Evolutionary conservation across 2,888 invertebrate genomes (phyloP).

Genomic region (Eupithecia inturbata): DNA sequence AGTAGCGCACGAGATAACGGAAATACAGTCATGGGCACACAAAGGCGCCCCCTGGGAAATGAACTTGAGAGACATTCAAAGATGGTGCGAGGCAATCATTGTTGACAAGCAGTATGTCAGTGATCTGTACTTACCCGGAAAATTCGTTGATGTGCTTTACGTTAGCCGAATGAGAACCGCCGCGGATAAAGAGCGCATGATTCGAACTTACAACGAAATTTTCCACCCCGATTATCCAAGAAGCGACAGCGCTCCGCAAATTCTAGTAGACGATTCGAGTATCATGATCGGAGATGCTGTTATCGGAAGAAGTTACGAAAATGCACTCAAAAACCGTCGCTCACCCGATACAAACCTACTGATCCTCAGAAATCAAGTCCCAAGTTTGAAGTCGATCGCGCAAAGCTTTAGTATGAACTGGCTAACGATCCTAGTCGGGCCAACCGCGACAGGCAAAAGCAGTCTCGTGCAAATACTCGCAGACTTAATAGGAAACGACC

Average conservation of each 20-base stretch:
- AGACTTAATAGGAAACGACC: conserved; percentile 88
- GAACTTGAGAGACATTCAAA: conserved; percentile 96
- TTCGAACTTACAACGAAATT: conserved; percentile 73
- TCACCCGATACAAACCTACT: conserved; percentile 71
- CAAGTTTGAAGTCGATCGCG: conserved; percentile 89
- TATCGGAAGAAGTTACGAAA: conserved; percentile 70
- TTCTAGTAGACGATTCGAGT: conserved; percentile 83
- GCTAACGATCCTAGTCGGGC: conserved; percentile 94
- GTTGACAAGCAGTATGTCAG: conserved; percentile 61
- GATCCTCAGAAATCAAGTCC: conserved; percentile 84
- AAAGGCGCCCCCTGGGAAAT: conserved; percentile 98
- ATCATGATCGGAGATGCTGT: conserved; percentile 87
- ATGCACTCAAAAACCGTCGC: conserved; percentile 66
- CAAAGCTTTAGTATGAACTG: conserved; percentile 96
- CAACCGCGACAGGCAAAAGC: conserved; percentile 91
- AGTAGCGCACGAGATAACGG: conserved; percentile 86
- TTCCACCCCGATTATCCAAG: conserved; percentile 79
- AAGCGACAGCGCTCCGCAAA: conserved; percentile 81
- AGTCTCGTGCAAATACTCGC: conserved; percentile 90
- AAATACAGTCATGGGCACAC: conserved; percentile 88
- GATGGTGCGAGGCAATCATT: conserved; percentile 94
- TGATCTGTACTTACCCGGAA: conserved; percentile 76
- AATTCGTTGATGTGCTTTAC: conserved; percentile 91
- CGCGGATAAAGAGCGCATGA: conserved; percentile 90
- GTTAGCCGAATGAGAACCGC: conserved; percentile 92